phyloP scores from a whole-genome alignment of 2,888 invertebrate genomes.

The Chrysolina oricalcia region DNA sequence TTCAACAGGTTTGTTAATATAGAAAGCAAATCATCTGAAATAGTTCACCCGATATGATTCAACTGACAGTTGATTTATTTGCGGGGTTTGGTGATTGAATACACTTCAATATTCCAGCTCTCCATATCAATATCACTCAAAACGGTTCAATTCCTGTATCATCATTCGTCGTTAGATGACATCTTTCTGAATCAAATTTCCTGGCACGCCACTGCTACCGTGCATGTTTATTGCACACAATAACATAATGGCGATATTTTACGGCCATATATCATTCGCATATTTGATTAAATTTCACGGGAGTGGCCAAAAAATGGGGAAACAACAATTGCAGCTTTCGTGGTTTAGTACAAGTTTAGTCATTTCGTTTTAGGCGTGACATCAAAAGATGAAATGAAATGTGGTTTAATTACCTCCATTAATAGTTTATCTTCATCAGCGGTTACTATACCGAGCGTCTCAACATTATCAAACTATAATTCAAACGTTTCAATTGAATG shows the following conservation, averaged over 20 bases:
- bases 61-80: no score
- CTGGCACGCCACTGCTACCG: neutral
- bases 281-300: constrained; percentile 44
- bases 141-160: no score
- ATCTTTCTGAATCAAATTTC: neutral
- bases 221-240: constrained; percentile 19
- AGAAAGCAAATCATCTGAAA: no score
- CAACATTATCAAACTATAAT: no score
- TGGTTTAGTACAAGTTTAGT: constrained; percentile 25
- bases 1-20: no score
- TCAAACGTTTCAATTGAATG: no score
- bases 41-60: no score
- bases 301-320: constrained; percentile 27
- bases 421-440: neutral
- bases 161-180: no score
- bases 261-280: constrained; percentile 32
- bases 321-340: constrained; percentile 27
- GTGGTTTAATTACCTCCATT: constrained; percentile 33
- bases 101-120: no score
- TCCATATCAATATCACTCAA: no score
- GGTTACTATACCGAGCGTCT: no score
- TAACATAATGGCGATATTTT: constrained; percentile 31
- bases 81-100: no score
- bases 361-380: constrained; percentile 24
- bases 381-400: constrained; percentile 31